Evolutionary conservation across 2,888 invertebrate genomes (phyloP).

Genomic region (Troides aeacus): DNA sequence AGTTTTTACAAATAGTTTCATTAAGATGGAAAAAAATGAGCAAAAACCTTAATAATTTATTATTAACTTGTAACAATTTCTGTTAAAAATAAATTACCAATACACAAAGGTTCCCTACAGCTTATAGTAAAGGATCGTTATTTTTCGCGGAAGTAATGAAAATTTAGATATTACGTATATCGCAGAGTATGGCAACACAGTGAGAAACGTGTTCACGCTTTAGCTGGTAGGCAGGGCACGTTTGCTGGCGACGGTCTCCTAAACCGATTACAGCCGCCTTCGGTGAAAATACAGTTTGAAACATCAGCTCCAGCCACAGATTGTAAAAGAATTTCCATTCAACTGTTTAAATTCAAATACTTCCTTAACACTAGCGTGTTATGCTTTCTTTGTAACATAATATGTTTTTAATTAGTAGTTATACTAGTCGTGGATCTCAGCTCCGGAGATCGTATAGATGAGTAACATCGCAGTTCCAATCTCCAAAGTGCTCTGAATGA

Average conservation of each 20-base stretch:
- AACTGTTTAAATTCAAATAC: slow-evolving; percentile 30
- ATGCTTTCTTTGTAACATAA: background rate
- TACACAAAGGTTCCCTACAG: background rate
- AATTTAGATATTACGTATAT: background rate
- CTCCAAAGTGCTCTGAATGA: too few species aligned
- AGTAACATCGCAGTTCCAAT: too few species aligned
- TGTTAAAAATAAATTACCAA: background rate
- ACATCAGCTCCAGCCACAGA: slow-evolving; percentile 47
- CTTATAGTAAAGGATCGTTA: background rate
- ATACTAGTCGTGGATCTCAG: too few species aligned
- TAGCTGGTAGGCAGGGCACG: slow-evolving; percentile 52
- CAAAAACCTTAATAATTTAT: too few species aligned
- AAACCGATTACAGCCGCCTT: slow-evolving; percentile 59
- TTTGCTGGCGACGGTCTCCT: slow-evolving; percentile 44
- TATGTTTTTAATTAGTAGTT: too few species aligned
- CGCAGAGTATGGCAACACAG: slow-evolving; percentile 17
- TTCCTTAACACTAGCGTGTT: background rate
- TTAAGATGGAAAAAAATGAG: too few species aligned
- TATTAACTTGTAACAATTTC: too few species aligned
- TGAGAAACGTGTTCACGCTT: slow-evolving; percentile 31
- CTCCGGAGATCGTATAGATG: too few species aligned
- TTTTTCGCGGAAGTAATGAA: background rate
- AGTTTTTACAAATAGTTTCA: too few species aligned
- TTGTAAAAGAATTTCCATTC: slow-evolving; percentile 40
- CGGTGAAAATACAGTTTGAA: slow-evolving; percentile 57